These are phyloP conservation scores for Scyliorhinus canicula DNA, from an alignment of 2,797 vertebrate species.

Conservation along the genomic window DNA sequence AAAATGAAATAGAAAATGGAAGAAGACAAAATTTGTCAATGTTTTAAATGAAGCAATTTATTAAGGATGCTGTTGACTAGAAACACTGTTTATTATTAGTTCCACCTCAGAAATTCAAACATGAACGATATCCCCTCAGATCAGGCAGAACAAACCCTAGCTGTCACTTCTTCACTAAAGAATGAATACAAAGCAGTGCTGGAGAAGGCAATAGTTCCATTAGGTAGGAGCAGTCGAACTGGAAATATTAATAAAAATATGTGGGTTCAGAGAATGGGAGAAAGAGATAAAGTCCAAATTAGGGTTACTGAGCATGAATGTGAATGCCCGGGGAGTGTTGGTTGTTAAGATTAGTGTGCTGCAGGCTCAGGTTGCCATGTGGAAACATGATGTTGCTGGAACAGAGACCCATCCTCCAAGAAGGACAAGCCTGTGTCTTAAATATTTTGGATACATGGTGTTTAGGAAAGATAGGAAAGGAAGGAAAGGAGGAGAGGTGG, in stretches of 20 bases:
- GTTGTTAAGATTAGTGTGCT: background rate
- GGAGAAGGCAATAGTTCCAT: background rate
- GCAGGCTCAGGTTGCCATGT: background rate
- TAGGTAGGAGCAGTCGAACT: background rate
- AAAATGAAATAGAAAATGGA: background rate
- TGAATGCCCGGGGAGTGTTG: background rate
- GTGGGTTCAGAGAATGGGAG: background rate
- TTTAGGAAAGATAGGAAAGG: background rate
- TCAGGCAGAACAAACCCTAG: slow-evolving; percentile 54
- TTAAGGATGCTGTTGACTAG: background rate
- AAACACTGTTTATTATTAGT: background rate
- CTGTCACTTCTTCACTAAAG: slow-evolving; percentile 47
- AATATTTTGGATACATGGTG: background rate
- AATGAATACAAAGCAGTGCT: background rate
- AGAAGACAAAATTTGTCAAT: background rate
- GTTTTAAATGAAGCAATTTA: background rate
- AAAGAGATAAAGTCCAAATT: background rate
- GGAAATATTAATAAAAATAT: background rate
- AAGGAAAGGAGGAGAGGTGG: background rate
- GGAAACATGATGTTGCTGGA: background rate
- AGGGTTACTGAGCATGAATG: background rate
- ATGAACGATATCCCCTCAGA: background rate
- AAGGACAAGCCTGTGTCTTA: background rate
- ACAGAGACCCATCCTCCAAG: background rate
- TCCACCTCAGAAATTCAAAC: background rate